Conservation (phyloP, 2,113 vertebrate genomes). For the Zosterops borbonicus region DNA sequence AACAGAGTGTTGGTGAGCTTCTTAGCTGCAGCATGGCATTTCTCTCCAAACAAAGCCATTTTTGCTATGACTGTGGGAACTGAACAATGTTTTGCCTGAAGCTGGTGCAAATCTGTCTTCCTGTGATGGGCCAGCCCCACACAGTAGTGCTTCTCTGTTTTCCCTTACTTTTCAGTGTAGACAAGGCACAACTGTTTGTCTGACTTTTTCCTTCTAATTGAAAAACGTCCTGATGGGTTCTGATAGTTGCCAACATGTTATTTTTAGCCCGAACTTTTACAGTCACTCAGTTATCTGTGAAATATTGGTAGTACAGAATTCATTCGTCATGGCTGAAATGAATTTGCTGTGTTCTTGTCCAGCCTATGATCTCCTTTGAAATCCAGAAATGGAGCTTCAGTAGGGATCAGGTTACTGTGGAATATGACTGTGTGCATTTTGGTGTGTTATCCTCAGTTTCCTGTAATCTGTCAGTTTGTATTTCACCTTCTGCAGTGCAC, state of each 20-base stretch:
- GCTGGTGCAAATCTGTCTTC: not conserved
- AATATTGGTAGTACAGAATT: not conserved
- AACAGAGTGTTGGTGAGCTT: not conserved
- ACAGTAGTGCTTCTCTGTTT: not conserved
- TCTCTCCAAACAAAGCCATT: not conserved
- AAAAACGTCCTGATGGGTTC: not conserved
- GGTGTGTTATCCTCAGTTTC: not conserved
- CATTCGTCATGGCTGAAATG: not conserved
- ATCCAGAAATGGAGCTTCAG: not conserved
- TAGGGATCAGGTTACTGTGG: not conserved
- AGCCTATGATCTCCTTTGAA: not conserved
- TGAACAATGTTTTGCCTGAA: not conserved
- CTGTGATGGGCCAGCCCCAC: not conserved
- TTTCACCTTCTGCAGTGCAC: not conserved
- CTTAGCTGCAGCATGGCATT: not conserved
- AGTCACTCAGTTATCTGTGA: not conserved
- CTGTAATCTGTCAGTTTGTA: not conserved
- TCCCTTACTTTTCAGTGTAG: not conserved
- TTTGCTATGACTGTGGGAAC: not conserved
- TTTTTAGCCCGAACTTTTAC: conserved; percentile 22
- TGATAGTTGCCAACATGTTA: not conserved
- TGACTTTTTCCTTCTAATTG: not conserved
- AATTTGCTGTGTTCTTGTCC: not conserved
- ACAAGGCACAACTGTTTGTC: not conserved
- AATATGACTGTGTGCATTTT: not conserved